Evolutionary conservation across 2,888 invertebrate species (phyloP).

Genomic region (Kryphioiulus occultus): DNA sequence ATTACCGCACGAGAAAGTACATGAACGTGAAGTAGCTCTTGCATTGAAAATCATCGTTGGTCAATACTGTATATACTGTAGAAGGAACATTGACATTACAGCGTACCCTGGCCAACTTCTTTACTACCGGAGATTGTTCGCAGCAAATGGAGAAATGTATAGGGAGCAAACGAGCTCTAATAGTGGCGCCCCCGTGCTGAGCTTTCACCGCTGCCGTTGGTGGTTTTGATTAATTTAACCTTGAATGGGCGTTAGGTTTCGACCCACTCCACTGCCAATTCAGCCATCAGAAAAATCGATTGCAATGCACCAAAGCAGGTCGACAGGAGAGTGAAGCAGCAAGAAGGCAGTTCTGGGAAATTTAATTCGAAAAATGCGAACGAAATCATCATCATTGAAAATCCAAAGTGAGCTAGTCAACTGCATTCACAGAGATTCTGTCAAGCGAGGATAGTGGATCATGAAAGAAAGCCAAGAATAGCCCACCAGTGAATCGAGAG

Average conservation of each 20-base stretch:
- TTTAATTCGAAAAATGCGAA: background rate
- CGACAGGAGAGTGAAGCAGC: background rate
- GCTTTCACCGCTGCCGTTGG: background rate
- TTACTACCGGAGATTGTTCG: background rate
- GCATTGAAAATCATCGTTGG: background rate
- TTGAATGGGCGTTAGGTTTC: constrained; percentile 26
- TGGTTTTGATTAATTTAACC: constrained; percentile 8
- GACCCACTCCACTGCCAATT: constrained; percentile 13
- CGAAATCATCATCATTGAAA: background rate
- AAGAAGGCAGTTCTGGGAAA: background rate
- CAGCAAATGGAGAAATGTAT: background rate
- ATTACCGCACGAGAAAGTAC: background rate
- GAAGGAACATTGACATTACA: background rate
- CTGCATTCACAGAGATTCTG: background rate
- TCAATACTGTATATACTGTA: background rate
- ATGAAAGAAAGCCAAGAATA: background rate
- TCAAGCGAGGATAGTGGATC: background rate
- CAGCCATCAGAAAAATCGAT: constrained; percentile 36
- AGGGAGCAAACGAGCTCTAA: background rate
- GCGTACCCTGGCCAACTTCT: background rate
- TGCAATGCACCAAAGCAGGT: background rate
- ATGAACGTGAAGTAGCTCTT: background rate
- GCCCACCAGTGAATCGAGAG: background rate
- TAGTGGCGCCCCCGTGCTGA: constrained; percentile 2
- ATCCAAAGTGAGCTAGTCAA: background rate